Base-by-base conservation (phyloP, 2,113 vertebrate genomes). In the Gopherus flavomarginatus region DNA sequence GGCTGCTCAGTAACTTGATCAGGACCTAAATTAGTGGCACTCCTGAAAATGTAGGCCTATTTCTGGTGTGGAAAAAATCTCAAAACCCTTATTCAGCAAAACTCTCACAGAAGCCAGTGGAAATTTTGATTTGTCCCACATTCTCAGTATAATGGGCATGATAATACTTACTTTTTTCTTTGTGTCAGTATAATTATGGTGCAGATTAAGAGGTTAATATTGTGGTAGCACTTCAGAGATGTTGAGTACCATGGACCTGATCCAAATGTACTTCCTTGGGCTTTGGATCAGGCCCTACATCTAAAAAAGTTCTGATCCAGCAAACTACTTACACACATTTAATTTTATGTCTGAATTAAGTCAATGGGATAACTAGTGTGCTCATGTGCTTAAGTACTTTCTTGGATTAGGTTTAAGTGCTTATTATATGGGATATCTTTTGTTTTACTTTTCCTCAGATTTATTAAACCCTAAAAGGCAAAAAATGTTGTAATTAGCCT, bases 271-370 rank as follows among this genome's bases (percentile, higher is more conserved):
- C 35, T 91, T 91, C 13, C 19, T n/a, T 13, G 3, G 1, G 11
- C 9, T 38, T 69, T 80, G 52, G 47, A 79, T 89, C 81, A 91
- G 21, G 1, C 1, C 2, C 3, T 38, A 1, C 59, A 65, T 50
- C 3, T 57, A 88, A 2, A 19, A 81, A 69, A 9, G 2, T 4
- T 31, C n/a, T 83, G 16, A 35, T 3, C 86, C 24, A 5, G 3
- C 62, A 86, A 88, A 11, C 8, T 83, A 24, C 11, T 85, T 83
- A 72, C 0, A 1, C 44, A 59, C 1, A 5, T 8, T 47, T 19
- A 78, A 91, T 42, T 42, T 81, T 81, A 88, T 89, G 89, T 93
- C 7, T 78, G 54, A 7, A 47, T 42, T 81, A 38, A 62, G 29
- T 6, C 59, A 62, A 69, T 35, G 35, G 62, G 62, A 69, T 35